Conservation (phyloP, 2,888 invertebrate genomes). For the Horisme vitalbata region DNA sequence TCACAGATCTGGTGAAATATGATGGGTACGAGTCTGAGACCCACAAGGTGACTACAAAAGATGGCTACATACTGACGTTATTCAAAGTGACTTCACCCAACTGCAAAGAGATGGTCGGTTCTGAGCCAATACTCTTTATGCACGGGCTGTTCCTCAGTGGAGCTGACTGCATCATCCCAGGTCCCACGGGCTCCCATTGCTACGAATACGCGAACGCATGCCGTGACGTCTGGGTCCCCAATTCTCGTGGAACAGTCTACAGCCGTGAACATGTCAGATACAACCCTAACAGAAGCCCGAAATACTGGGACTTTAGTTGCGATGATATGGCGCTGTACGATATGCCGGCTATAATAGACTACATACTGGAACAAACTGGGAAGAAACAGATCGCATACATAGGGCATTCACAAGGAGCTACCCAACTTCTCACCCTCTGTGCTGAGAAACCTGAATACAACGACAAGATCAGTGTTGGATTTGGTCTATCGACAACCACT, state of each 20-base stretch:
- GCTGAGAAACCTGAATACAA: slow-evolving; percentile 44
- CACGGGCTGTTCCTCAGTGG: slow-evolving; percentile 41
- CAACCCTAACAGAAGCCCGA: slow-evolving; percentile 29
- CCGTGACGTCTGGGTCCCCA: slow-evolving; percentile 38
- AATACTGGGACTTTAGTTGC: slow-evolving; percentile 43
- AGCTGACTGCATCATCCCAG: slow-evolving; percentile 42
- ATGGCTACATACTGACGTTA: slow-evolving; percentile 44
- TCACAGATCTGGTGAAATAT: slow-evolving; percentile 36
- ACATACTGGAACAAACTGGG: slow-evolving; percentile 37
- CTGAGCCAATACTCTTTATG: slow-evolving; percentile 31
- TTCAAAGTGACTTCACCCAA: slow-evolving; percentile 33
- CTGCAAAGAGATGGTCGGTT: slow-evolving; percentile 17
- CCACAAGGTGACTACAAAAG: slow-evolving; percentile 40
- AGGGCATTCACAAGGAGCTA: slow-evolving; percentile 45
- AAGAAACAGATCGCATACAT: slow-evolving; percentile 36
- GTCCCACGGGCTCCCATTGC: slow-evolving; percentile 39
- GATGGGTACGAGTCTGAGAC: slow-evolving; percentile 39
- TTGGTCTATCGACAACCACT: slow-evolving; percentile 42
- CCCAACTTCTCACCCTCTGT: slow-evolving; percentile 37
- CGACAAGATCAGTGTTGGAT: slow-evolving; percentile 41
- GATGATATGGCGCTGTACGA: slow-evolving; percentile 45
- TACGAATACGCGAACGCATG: slow-evolving; percentile 41
- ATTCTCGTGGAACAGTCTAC: slow-evolving; percentile 33
- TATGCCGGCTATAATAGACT: slow-evolving; percentile 44
- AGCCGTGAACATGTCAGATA: slow-evolving; percentile 25